Percentiles rank a stretch among this genome's conserved stretches.
phyloP scores from a whole-genome alignment of 2,113 vertebrate genomes.

The Acinonyx jubatus region DNA sequence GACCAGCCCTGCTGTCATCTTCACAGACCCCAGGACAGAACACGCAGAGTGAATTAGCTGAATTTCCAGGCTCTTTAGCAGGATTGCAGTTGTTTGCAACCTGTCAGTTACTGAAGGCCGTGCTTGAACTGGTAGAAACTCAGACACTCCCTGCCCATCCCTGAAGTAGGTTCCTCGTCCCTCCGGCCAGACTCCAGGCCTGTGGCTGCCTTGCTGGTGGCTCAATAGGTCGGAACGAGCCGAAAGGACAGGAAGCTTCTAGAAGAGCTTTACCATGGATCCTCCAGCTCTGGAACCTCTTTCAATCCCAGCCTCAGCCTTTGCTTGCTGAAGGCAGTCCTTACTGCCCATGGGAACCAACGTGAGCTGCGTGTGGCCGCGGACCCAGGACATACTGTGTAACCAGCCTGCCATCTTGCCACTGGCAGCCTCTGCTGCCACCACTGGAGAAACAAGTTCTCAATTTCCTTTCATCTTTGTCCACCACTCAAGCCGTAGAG shows the following conservation, averaged over 20 bases:
- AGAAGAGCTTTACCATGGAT: background rate
- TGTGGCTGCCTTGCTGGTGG: background rate
- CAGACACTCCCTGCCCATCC: background rate
- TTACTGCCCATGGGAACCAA: accelerated
- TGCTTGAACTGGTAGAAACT: background rate
- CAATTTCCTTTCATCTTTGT: background rate
- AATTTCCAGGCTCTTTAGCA: background rate
- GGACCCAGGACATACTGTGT: accelerated
- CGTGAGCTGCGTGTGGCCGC: accelerated
- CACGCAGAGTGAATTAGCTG: background rate
- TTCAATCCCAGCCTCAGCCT: background rate
- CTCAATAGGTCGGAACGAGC: background rate
- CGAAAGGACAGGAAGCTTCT: background rate
- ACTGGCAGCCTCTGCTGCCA: background rate
- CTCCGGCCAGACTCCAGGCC: background rate
- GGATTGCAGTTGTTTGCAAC: background rate
- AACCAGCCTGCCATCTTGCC: background rate
- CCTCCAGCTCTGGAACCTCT: background rate
- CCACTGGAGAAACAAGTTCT: background rate
- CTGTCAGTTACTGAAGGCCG: background rate
- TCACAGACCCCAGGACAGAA: background rate
- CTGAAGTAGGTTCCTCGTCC: no score
- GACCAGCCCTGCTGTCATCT: background rate
- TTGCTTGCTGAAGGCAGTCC: background rate
- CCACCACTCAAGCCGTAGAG: background rate